Conservation (phyloP, 2,888 invertebrate genomes). For the Adineta ricciae region DNA sequence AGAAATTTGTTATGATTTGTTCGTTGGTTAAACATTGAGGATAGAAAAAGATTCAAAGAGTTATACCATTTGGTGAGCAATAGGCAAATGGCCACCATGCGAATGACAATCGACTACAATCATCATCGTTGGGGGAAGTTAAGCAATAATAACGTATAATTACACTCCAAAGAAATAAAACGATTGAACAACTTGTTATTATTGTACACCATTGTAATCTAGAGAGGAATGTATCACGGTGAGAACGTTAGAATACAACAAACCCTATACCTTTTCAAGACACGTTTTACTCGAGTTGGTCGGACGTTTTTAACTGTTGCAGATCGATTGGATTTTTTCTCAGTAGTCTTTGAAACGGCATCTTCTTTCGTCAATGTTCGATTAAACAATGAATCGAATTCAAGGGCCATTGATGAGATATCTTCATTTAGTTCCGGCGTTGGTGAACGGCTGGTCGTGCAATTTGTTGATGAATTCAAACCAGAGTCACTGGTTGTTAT, state of each 20-base stretch:
- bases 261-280: background rate
- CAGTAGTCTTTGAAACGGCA: background rate
- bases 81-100: constrained; percentile 1
- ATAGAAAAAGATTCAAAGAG: background rate
- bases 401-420: background rate
- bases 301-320: background rate
- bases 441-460: background rate
- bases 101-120: background rate
- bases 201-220: background rate
- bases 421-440: background rate
- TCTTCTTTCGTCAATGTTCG: background rate
- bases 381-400: background rate
- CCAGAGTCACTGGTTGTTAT: background rate
- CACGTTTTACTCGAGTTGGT: background rate
- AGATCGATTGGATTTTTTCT: background rate
- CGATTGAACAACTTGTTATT: background rate
- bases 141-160: background rate
- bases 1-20: background rate
- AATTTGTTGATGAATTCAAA: background rate
- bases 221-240: background rate
- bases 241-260: background rate
- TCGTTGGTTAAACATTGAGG: background rate
- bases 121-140: background rate
- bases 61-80: constrained; percentile 7
- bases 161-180: background rate